Evolutionary conservation across 2,888 invertebrate genomes (phyloP).

Genomic region (Scaptomyza tumidula): DNA sequence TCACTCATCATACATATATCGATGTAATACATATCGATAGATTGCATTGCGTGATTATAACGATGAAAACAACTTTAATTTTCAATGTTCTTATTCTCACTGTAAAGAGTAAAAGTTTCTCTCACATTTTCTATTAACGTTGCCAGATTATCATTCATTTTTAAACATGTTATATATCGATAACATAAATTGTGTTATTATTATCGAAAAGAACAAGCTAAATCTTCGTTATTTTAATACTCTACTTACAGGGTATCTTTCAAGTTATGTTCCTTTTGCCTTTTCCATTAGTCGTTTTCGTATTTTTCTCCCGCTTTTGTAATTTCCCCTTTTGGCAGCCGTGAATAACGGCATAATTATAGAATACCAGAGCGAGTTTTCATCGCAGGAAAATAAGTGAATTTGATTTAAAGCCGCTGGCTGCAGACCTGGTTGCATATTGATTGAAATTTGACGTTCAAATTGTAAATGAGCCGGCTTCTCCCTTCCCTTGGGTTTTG

Average conservation of each 20-base stretch:
- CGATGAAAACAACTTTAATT: too few relatives aligned
- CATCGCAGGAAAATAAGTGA: slow-evolving; percentile 19
- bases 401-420: slow-evolving; percentile 59
- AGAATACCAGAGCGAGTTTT: slow-evolving; percentile 26
- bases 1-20: too few relatives aligned
- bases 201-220: too few relatives aligned
- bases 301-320: slow-evolving; percentile 17
- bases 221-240: too few relatives aligned
- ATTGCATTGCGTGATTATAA: too few relatives aligned
- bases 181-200: too few relatives aligned
- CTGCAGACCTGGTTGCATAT: slow-evolving; percentile 45
- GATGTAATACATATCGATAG: too few relatives aligned
- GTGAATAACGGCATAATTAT: slow-evolving; percentile 59
- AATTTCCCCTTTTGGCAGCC: slow-evolving; percentile 28
- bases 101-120: too few relatives aligned
- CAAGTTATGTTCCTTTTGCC: not conserved
- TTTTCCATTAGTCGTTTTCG: slow-evolving; percentile 1
- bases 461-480: slow-evolving; percentile 47
- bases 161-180: too few relatives aligned
- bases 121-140: too few relatives aligned
- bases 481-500: not conserved
- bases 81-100: too few relatives aligned
- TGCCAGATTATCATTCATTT: too few relatives aligned
- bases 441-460: slow-evolving; percentile 60
- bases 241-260: slow-evolving; percentile 23